These are phyloP conservation scores for Volucella inflata DNA, from an alignment of 2,888 invertebrate genomes.

Conservation along the genomic window DNA sequence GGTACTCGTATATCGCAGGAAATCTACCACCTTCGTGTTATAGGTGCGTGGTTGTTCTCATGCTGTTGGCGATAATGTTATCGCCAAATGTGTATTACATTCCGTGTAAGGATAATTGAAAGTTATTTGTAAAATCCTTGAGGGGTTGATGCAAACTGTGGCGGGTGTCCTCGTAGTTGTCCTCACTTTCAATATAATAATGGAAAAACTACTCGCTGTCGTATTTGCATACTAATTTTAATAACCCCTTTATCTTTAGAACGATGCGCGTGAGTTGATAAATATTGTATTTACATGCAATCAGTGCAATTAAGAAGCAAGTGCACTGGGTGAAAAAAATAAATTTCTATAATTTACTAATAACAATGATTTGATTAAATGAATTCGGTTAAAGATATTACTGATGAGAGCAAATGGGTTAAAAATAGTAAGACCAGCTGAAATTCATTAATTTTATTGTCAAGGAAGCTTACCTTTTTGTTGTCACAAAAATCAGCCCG, in stretches of 20 bases:
- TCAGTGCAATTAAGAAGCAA: too few species aligned
- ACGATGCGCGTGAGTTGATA: constrained; percentile 14
- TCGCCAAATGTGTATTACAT: constrained; percentile 44
- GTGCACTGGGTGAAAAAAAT: too few species aligned
- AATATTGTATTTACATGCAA: constrained; percentile 13
- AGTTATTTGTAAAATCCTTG: constrained; percentile 49
- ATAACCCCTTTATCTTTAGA: constrained; percentile 35
- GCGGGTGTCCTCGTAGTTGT: constrained; percentile 6
- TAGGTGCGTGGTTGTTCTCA: constrained; percentile 7
- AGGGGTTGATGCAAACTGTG: constrained; percentile 3
- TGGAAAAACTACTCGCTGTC: neutral
- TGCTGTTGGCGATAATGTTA: constrained; percentile 20
- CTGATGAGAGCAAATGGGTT: too few species aligned
- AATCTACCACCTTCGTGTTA: constrained; percentile 15
- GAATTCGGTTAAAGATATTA: too few species aligned
- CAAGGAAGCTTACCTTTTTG: too few species aligned
- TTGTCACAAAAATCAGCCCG: too few species aligned
- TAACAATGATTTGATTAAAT: too few species aligned
- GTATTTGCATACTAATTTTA: constrained; percentile 45
- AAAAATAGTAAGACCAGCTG: too few species aligned
- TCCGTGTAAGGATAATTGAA: constrained; percentile 60
- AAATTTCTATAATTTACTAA: too few species aligned
- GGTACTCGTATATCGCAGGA: constrained; percentile 1
- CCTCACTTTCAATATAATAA: constrained; percentile 13
- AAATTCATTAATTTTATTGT: too few species aligned